Evolutionary conservation across 2,888 invertebrate genomes (phyloP).

Genomic region (Temnothorax ravouxi): DNA sequence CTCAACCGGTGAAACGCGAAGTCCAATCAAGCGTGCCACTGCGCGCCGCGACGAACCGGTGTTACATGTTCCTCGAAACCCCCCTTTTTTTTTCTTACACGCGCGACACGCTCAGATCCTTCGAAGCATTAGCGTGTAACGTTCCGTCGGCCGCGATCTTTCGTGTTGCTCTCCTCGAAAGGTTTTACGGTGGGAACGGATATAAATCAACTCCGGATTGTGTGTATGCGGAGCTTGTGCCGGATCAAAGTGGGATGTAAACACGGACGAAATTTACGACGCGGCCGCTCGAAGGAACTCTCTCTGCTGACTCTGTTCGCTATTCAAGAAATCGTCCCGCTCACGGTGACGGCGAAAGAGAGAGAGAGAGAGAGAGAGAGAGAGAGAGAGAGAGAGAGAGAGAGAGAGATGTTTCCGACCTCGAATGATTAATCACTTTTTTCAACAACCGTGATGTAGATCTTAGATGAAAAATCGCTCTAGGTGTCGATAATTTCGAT

Average conservation of each 20-base stretch:
- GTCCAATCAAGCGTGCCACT: slow-evolving; percentile 54
- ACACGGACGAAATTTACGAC: slow-evolving; percentile 41
- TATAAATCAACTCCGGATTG: slow-evolving; percentile 28
- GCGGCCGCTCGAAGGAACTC: neutral
- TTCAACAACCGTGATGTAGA: neutral
- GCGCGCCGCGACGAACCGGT: slow-evolving; percentile 49
- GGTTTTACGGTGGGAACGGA: slow-evolving; percentile 21
- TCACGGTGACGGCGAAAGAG: neutral
- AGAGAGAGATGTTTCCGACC: neutral
- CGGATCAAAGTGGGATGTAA: slow-evolving; percentile 22
- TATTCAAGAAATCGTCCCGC: neutral
- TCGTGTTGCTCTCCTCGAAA: slow-evolving; percentile 9
- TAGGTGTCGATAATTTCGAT: slow-evolving; percentile 6
- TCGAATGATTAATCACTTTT: neutral
- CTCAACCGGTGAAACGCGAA: slow-evolving; percentile 33
- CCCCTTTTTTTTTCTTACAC: slow-evolving; percentile 5
- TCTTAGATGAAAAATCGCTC: neutral
- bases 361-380: no score
- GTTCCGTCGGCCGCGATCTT: neutral
- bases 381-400: neutral
- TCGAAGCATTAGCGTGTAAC: slow-evolving; percentile 43
- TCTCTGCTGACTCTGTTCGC: neutral
- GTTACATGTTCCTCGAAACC: slow-evolving; percentile 47
- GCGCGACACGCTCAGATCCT: slow-evolving; percentile 37
- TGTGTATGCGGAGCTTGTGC: neutral